A percentile compares a stretch with the other conserved stretches of the same genome.
phyloP scores from a whole-genome alignment of 2,888 invertebrate species.

The Steinernema carpocapsae region DNA sequence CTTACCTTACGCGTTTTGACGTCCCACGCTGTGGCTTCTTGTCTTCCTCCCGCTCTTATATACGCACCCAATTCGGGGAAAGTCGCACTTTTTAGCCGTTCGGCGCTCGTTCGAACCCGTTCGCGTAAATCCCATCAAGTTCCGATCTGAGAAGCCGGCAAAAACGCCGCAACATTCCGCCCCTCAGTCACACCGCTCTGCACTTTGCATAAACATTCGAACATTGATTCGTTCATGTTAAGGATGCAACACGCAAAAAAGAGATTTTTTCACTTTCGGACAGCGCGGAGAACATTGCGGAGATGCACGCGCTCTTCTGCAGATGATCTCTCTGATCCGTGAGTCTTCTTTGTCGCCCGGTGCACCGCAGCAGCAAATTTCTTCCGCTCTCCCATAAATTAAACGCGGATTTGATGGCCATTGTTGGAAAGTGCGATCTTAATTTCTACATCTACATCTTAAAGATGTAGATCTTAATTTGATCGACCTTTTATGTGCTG shows the following conservation, averaged over 20 bases:
- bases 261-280: no score
- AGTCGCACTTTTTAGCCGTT: conserved; percentile 22
- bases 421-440: no score
- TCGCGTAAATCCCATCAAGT: conserved; percentile 28
- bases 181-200: conserved; percentile 14
- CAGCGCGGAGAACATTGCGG: no score
- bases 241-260: neutral
- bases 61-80: conserved; percentile 12
- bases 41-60: neutral
- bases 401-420: no score
- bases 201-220: conserved; percentile 24
- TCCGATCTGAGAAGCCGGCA: neutral
- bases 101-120: conserved; percentile 13
- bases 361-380: no score
- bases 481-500: no score
- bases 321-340: no score
- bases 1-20: conserved; percentile 20
- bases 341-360: no score
- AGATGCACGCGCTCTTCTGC: no score
- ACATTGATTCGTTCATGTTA: neutral
- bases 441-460: no score
- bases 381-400: no score
- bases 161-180: neutral
- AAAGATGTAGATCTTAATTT: no score
- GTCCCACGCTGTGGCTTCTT: neutral